Base-by-base conservation (phyloP, 1,140 invertebrate species). In the Meloidogyne exigua region DNA sequence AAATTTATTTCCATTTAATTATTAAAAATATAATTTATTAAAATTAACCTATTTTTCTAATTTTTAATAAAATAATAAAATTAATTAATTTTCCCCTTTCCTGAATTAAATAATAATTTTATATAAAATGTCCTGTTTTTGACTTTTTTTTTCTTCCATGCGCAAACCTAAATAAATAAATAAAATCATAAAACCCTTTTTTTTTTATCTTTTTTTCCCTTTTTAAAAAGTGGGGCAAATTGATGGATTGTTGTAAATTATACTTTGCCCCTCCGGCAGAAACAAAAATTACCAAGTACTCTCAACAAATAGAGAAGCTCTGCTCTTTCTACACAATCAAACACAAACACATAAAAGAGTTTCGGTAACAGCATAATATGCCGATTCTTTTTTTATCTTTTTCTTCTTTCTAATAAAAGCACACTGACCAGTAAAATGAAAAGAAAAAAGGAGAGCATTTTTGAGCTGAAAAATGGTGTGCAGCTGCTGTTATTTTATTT, bases 151-250 rank as follows among this genome's bases (percentile, higher is more conserved):
- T n/a, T n/a, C n/a, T n/a, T 57, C 18, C n/a, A 2, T 57, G 49
- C 49, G 49, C 18, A 57, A 57, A n/a, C n/a, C 49, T 7, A 49
- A 49, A 49, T 18, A 57, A 15, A 57, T 7, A 9, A 57, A 49
- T 49, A 57, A 57, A 57, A 57, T 57, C 18, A 57, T 57, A 9
- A 9, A 7, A n/a, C 5, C 7, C 49, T 57, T n/a, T 57, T 9
- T 57, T 65, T 28, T 25, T 36, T 1, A 18, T 57, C 9, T 57
- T 9, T 57, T 65, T 28, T 25, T 36, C 23, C 36, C 28, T 32
- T n/a, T n/a, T n/a, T n/a, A n/a, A 32, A 73, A 73, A 62, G 25
- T 73, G 23, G 71, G 71, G 23, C 71, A 73, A 64, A 72, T 36
- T 72, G 57, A 73, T 66, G 71, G 71, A 73, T 65, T 62, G 49